Conservation (phyloP, 2,113 vertebrate genomes). For the Hypocryptadius cinnamomeus region DNA sequence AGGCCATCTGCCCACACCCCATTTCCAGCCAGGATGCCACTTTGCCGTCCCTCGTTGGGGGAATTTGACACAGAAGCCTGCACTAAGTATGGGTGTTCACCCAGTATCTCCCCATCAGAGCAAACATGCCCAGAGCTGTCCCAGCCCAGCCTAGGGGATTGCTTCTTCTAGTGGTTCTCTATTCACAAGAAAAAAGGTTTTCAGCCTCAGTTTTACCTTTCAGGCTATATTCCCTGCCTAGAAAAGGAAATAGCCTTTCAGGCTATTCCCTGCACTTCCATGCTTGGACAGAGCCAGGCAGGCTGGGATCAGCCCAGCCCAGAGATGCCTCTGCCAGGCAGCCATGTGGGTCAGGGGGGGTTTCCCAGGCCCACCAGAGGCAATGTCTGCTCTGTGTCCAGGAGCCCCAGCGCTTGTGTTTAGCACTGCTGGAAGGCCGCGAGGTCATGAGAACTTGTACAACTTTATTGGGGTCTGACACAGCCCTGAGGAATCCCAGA, state of each 20-base stretch:
- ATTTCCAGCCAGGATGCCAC: not conserved
- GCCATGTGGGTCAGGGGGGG: not conserved
- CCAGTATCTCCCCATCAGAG: not conserved
- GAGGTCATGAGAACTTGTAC: conserved; percentile 33
- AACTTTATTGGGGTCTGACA: conserved; percentile 36
- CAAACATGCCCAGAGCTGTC: not conserved
- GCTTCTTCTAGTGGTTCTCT: not conserved
- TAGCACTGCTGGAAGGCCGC: not conserved
- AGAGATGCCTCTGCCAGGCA: not conserved
- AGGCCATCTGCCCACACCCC: rapidly evolving
- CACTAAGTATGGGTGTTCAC: not conserved
- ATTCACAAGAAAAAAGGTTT: not conserved
- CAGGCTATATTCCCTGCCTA: not conserved
- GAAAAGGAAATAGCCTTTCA: not conserved
- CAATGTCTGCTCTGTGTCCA: conserved; percentile 10
- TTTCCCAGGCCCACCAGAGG: not conserved
- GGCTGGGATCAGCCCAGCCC: not conserved
- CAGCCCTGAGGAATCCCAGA: conserved; percentile 41
- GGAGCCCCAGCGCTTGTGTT: rapidly evolving
- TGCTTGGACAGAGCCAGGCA: not conserved
- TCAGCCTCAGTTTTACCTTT: not conserved
- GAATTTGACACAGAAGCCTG: not conserved
- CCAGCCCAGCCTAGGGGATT: not conserved
- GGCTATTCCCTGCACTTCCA: not conserved
- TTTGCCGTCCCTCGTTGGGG: not conserved